Percentiles rank a stretch among this genome's conserved stretches.
Evolutionary conservation across 2,888 invertebrate genomes (phyloP).

Genomic region (Lasioglossum leucozonium): DNA sequence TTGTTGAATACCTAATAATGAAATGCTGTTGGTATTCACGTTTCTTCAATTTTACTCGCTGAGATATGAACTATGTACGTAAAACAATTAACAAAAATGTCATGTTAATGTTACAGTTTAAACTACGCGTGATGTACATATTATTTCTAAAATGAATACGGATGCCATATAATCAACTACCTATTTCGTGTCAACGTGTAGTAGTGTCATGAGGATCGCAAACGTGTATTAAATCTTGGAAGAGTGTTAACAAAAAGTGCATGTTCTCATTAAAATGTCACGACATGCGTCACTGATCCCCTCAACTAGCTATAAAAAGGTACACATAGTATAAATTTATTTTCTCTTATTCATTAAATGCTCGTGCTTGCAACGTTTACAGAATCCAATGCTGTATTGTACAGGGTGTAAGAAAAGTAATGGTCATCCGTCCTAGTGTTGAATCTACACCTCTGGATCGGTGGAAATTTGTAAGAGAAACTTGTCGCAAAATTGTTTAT

Average conservation of each 20-base stretch:
- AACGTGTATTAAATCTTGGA: not conserved
- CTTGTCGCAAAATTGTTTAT: no score
- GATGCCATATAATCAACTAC: not conserved
- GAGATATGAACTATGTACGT: not conserved
- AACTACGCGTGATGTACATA: not conserved
- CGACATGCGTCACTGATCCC: constrained; percentile 1
- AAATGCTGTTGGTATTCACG: not conserved
- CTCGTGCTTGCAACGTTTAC: not conserved
- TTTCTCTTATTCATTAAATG: not conserved
- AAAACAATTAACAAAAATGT: not conserved
- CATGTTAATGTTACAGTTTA: not conserved
- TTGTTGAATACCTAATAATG: not conserved
- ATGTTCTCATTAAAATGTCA: constrained; percentile 12
- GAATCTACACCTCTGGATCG: no score
- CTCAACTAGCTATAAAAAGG: not conserved
- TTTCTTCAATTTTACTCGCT: not conserved
- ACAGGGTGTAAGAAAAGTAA: no score
- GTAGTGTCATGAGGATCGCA: not conserved
- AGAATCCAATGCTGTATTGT: not conserved
- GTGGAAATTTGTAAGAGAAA: no score
- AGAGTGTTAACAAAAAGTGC: not conserved
- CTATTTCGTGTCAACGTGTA: not conserved
- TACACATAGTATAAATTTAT: not conserved
- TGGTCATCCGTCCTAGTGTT: no score
- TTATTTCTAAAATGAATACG: not conserved